Conservation (phyloP, 2,113 vertebrate species). For the Aspiorhynchus laticeps region DNA sequence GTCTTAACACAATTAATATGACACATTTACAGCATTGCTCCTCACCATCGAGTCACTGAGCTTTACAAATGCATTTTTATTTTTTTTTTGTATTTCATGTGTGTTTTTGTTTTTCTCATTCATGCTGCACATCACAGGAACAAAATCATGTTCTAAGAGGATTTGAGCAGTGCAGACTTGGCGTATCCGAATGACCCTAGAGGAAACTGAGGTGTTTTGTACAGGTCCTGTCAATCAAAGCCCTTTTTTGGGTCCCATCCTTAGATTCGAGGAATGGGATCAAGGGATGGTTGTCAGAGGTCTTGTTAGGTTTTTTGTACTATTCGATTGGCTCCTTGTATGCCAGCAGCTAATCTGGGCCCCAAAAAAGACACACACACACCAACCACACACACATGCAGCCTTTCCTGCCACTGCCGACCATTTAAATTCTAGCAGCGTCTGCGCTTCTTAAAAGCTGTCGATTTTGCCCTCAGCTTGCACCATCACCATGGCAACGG, state of each 20-base stretch:
- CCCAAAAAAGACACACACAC: neutral
- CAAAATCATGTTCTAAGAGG: slow-evolving; percentile 28
- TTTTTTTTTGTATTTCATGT: neutral
- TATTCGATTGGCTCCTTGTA: slow-evolving; percentile 39
- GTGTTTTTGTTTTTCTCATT: slow-evolving; percentile 5
- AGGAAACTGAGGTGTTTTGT: slow-evolving; percentile 2
- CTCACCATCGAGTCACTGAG: slow-evolving; percentile 1
- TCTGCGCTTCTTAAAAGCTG: slow-evolving; percentile 63
- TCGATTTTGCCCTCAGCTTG: slow-evolving; percentile 61
- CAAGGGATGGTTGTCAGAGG: neutral
- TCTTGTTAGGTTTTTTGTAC: slow-evolving; percentile 14
- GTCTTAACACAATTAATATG: slow-evolving; percentile 13
- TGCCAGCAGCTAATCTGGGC: slow-evolving; percentile 41
- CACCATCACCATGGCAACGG: slow-evolving; percentile 72
- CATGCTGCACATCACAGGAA: slow-evolving; percentile 1
- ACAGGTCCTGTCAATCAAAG: slow-evolving; percentile 8
- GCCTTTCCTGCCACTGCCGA: slow-evolving; percentile 10
- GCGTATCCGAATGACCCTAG: neutral
- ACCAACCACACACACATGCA: slow-evolving; percentile 2
- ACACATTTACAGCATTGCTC: neutral
- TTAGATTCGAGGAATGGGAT: slow-evolving; percentile 19
- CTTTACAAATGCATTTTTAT: slow-evolving; percentile 2
- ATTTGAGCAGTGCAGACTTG: neutral
- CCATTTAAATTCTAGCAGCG: slow-evolving; percentile 67
- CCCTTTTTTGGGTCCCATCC: neutral